phyloP scores from a whole-genome alignment of 2,888 invertebrate genomes.

The Mythimna ferrago region DNA sequence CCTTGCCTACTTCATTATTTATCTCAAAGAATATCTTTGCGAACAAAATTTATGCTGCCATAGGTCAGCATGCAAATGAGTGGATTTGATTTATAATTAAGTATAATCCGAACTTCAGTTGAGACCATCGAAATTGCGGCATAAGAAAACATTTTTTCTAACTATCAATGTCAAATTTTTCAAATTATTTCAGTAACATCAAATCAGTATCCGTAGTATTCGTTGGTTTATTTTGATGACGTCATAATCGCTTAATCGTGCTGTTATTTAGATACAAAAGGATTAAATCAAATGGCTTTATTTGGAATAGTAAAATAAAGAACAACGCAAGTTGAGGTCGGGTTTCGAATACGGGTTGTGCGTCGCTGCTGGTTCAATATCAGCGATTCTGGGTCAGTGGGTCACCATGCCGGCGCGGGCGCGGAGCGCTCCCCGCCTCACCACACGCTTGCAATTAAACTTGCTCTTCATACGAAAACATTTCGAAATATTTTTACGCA shows the following conservation, averaged over 20 bases:
- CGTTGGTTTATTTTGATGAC: slow-evolving; percentile 11
- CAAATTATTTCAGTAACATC: not conserved
- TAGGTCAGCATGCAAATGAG: slow-evolving; percentile 14
- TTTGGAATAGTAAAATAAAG: slow-evolving; percentile 69
- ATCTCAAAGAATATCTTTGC: not conserved
- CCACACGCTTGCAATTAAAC: slow-evolving; percentile 79
- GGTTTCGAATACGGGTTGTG: slow-evolving; percentile 86
- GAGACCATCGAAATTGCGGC: slow-evolving; percentile 2
- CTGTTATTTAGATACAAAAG: slow-evolving; percentile 29
- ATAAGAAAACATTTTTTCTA: not conserved
- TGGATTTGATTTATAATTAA: slow-evolving; percentile 3
- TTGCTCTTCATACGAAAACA: slow-evolving; percentile 78
- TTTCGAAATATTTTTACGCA: slow-evolving; percentile 71
- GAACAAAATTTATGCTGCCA: slow-evolving; percentile 10
- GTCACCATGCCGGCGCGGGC: slow-evolving; percentile 82
- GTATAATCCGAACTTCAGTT: not conserved
- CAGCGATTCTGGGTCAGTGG: slow-evolving; percentile 90
- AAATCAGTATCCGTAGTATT: not conserved
- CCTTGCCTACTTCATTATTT: slow-evolving; percentile 6
- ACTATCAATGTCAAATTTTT: not conserved
- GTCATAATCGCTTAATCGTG: slow-evolving; percentile 18
- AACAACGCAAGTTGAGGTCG: slow-evolving; percentile 84
- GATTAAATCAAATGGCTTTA: slow-evolving; percentile 27
- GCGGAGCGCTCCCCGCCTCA: slow-evolving; percentile 75
- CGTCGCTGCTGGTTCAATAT: slow-evolving; percentile 88